Conservation (phyloP, 2,888 invertebrate genomes). For the Abrostola tripartita region DNA sequence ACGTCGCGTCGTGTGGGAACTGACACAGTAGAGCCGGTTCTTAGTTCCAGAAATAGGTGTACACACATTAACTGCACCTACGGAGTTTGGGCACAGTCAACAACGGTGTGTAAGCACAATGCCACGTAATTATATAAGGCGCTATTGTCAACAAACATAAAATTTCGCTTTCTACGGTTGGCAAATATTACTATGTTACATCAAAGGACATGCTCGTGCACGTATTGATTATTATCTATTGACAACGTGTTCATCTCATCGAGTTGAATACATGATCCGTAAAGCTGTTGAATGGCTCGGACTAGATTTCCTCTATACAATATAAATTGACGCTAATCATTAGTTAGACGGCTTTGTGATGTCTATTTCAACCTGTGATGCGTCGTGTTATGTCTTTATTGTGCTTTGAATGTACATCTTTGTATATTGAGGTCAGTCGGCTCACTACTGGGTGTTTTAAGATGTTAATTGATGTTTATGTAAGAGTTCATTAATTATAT, state of each 20-base stretch:
- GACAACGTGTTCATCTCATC: slow-evolving; percentile 64
- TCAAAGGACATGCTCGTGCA: slow-evolving; percentile 67
- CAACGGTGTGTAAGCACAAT: slow-evolving; percentile 70
- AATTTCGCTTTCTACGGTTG: slow-evolving; percentile 75
- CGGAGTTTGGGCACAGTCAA: slow-evolving; percentile 45
- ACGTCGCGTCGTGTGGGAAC: slow-evolving; percentile 54
- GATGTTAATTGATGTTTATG: slow-evolving; percentile 4
- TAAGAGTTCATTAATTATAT: not conserved
- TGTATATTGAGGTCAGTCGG: slow-evolving; percentile 4
- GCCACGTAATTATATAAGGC: slow-evolving; percentile 74
- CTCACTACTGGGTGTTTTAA: slow-evolving; percentile 7
- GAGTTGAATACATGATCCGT: slow-evolving; percentile 45
- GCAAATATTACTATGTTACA: slow-evolving; percentile 64
- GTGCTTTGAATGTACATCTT: slow-evolving; percentile 37
- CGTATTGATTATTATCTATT: slow-evolving; percentile 67
- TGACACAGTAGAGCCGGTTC: slow-evolving; percentile 55
- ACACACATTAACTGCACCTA: slow-evolving; percentile 44
- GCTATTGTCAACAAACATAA: slow-evolving; percentile 74
- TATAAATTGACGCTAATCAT: slow-evolving; percentile 74
- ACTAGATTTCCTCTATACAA: slow-evolving; percentile 61
- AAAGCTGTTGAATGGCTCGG: slow-evolving; percentile 56
- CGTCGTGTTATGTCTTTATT: slow-evolving; percentile 46
- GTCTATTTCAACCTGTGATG: slow-evolving; percentile 50
- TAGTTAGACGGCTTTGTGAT: slow-evolving; percentile 65
- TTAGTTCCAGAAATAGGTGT: slow-evolving; percentile 53